phyloP scores from a whole-genome alignment of 30 jellyfish, hydroid and myxozoan genomes.

The Hydra vulgaris region DNA sequence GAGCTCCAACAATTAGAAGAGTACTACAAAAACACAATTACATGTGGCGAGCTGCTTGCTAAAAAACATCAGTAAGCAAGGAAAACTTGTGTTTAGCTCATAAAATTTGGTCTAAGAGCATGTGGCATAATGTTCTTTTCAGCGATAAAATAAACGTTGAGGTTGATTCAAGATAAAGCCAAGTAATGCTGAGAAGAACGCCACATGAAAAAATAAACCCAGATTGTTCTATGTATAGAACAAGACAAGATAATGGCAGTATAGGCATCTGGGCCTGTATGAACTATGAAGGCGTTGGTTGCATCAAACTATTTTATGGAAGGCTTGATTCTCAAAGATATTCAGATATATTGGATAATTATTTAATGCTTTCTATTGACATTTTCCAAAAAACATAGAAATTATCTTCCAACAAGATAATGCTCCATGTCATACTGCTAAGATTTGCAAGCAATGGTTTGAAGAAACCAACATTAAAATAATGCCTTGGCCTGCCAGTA shows the following conservation, averaged over 20 bases:
- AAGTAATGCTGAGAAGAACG: not conserved
- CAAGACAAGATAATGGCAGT: not conserved
- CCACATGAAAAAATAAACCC: not conserved
- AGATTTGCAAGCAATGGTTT: not conserved
- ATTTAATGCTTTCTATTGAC: not conserved
- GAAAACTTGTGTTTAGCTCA: not conserved
- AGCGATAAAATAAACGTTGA: not conserved
- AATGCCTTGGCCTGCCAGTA: not conserved
- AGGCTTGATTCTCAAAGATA: not conserved
- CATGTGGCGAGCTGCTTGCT: not conserved
- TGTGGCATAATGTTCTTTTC: not conserved
- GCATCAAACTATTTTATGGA: not conserved
- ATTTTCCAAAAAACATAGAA: not conserved
- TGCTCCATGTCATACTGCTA: not conserved
- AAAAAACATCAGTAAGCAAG: not conserved
- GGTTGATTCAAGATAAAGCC: not conserved
- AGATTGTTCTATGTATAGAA: not conserved
- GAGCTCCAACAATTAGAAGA: not conserved
- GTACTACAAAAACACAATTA: not conserved
- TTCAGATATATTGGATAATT: not conserved
- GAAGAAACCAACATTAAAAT: not conserved
- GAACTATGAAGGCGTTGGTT: not conserved
- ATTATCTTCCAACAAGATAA: not conserved
- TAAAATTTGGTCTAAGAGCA: not conserved
- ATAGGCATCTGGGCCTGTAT: not conserved